Conservation (phyloP, 2,888 invertebrate species). For the Carabus problematicus region DNA sequence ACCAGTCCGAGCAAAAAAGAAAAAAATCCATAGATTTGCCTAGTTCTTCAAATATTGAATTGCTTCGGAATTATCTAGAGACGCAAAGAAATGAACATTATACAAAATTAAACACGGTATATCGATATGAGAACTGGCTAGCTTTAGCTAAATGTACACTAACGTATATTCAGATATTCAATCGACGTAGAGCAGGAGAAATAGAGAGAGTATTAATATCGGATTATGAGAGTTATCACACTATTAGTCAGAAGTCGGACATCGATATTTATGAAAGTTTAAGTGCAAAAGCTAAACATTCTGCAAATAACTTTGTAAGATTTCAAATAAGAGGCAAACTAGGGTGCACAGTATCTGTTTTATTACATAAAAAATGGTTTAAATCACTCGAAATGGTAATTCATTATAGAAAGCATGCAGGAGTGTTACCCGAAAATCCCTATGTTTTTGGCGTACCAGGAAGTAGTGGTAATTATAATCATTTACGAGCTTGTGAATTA, state of each 20-base stretch:
- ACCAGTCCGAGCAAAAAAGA: not conserved
- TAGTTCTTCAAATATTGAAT: slow-evolving; percentile 9
- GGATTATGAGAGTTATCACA: slow-evolving; percentile 15
- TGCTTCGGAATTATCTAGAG: not conserved
- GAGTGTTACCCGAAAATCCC: not conserved
- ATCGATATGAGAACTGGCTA: slow-evolving; percentile 1
- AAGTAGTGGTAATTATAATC: not conserved
- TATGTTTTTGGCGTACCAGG: slow-evolving; percentile 41
- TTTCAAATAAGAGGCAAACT: slow-evolving; percentile 47
- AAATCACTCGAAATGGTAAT: slow-evolving; percentile 15
- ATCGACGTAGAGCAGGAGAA: slow-evolving; percentile 29
- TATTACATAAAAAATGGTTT: slow-evolving; percentile 41
- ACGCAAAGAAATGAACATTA: not conserved
- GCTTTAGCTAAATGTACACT: slow-evolving; percentile 12
- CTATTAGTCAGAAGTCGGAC: slow-evolving; percentile 4
- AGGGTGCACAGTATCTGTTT: slow-evolving; percentile 44
- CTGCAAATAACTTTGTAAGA: slow-evolving; percentile 40
- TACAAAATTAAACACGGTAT: not conserved
- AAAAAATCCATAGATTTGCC: slow-evolving; percentile 3
- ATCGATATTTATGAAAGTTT: slow-evolving; percentile 14
- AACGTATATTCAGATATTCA: slow-evolving; percentile 21
- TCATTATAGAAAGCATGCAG: slow-evolving; percentile 3
- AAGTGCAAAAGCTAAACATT: not conserved
- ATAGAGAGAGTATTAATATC: slow-evolving; percentile 20
- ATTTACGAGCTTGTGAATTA: slow-evolving; percentile 48